Base-by-base conservation (phyloP, 2,113 vertebrate species). In the Oceanodroma tethys region DNA sequence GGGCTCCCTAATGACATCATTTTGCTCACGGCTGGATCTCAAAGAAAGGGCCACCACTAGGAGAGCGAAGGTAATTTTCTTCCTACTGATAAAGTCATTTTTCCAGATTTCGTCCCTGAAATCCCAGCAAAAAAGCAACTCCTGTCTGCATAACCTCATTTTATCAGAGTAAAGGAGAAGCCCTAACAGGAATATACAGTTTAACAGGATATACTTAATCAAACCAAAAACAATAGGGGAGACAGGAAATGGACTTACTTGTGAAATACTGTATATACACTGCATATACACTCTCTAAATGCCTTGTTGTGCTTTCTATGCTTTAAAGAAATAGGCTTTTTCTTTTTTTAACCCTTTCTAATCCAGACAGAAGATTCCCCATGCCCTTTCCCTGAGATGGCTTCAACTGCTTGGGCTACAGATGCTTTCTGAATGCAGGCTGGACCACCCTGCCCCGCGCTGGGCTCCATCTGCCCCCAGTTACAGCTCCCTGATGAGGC, bases 131-230 rank as follows among this genome's bases (percentile, higher is more conserved):
- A 86, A n/a, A 80, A 65, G 29, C 78, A 47, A 63, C 34, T 70
- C 65, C 43, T 70, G 50, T 36, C 71, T 79, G 60, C 81, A 66
- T 53, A 94, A 93, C 92, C 93, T 96, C 94, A 17, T 95, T 97
- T 98, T 97, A 98, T 97, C 97, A 89, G 93, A 95, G 94, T 59
- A 58, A 97, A 97, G 94, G 90, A 83, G 86, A 93, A 98, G 95
- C 92, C 95, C 73, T 95, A 97, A 98, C 98, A 98, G 98, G 98
- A 99, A 98, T 98, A 98, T 97, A 98, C 98, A 97, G 97, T 98
- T 98, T 96, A 98, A 98, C 98, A 99, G 98, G 98, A 99, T 98
- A 97, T 40, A 98, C 97, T 98, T 98, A 95, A 98, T 98, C 98
- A 98, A 97, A 97, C 94, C 87, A 92, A 98, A 98, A 98, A 99